Percentiles rank a stretch among this genome's conserved stretches.
These are phyloP conservation scores for Xanthia togata DNA, from an alignment of 2,888 invertebrate genomes.

Conservation along the genomic window DNA sequence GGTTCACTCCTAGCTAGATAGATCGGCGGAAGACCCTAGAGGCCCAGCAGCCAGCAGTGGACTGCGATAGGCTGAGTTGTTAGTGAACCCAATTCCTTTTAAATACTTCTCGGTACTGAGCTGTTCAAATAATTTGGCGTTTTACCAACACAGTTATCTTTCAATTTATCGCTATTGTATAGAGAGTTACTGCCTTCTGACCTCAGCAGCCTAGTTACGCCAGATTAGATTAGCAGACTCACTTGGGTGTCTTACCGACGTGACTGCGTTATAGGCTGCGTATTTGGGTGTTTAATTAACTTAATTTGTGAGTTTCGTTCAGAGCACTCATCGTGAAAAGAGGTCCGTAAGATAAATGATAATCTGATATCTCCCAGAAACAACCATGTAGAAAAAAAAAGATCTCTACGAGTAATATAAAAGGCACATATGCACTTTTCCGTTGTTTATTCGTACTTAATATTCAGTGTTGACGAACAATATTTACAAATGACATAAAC, in stretches of 20 bases:
- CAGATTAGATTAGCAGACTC: neutral
- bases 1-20: neutral
- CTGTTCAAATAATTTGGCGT: neutral
- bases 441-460: neutral
- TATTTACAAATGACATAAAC: neutral
- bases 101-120: neutral
- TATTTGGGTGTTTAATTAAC: neutral
- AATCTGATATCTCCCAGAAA: neutral
- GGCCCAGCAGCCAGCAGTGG: too few relatives aligned
- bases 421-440: neutral
- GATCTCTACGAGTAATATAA: neutral
- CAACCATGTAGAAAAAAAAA: neutral
- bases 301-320: neutral
- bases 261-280: neutral
- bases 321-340: neutral
- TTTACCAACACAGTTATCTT: neutral
- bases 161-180: neutral
- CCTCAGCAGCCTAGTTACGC: neutral
- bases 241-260: neutral
- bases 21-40: neutral
- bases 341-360: neutral
- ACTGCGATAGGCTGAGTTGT: neutral
- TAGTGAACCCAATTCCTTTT: too few relatives aligned
- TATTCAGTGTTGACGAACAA: slow-evolving; percentile 15
- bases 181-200: neutral